These are phyloP conservation scores for Gorsachius goisagi DNA, from an alignment of 2,113 vertebrate species.

Conservation along the genomic window DNA sequence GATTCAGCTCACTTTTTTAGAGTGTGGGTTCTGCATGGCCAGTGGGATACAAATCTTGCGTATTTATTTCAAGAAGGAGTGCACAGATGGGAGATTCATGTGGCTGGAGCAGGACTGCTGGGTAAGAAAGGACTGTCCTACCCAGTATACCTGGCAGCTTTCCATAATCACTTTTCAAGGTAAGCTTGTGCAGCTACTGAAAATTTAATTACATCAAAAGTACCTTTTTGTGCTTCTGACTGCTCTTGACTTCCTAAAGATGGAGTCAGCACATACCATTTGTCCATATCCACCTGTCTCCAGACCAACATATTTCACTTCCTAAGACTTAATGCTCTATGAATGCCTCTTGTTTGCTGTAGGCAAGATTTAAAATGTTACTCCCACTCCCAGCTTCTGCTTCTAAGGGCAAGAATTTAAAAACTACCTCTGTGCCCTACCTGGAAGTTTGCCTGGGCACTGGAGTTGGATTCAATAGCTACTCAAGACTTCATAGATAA, in stretches of 20 bases:
- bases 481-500: background rate
- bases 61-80: background rate
- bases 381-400: background rate
- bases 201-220: background rate
- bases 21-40: background rate
- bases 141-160: background rate
- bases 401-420: background rate
- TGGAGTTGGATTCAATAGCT: background rate
- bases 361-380: background rate
- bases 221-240: background rate
- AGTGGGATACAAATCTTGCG: background rate
- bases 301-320: background rate
- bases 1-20: conserved; percentile 10
- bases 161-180: background rate
- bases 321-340: background rate
- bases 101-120: background rate
- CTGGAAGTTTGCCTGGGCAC: background rate
- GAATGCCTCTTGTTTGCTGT: background rate
- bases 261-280: background rate
- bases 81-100: background rate
- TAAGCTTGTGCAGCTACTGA: background rate
- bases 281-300: background rate
- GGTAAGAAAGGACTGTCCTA: background rate
- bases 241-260: background rate
- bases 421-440: background rate